Conservation (phyloP, 2,113 vertebrate species). For the Chamaetylas fuelleborni region DNA sequence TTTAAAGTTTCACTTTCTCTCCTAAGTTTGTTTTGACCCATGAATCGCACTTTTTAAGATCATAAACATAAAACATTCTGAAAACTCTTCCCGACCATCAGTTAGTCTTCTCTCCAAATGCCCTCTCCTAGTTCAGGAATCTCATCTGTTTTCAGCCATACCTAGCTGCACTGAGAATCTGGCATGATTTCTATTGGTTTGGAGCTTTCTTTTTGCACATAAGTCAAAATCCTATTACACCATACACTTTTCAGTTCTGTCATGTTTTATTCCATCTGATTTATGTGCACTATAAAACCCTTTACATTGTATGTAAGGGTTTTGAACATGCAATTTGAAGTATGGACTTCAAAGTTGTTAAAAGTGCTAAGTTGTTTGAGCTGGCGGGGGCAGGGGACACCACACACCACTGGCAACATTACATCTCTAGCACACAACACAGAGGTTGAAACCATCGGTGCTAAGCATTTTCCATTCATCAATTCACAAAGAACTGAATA, state of each 20-base stretch:
- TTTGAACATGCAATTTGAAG: background rate
- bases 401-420: rapidly evolving
- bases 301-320: rapidly evolving
- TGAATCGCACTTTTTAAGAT: rapidly evolving
- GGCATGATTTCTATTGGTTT: background rate
- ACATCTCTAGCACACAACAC: background rate
- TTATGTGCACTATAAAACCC: background rate
- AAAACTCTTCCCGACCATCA: background rate
- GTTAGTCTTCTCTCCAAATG: background rate
- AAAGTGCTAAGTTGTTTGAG: background rate
- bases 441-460: background rate
- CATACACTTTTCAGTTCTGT: background rate
- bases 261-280: background rate
- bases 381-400: background rate
- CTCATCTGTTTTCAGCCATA: background rate
- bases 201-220: background rate
- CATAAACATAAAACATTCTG: background rate
- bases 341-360: too few relatives aligned
- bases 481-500: background rate
- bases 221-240: background rate
- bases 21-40: background rate
- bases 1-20: background rate
- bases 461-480: background rate
- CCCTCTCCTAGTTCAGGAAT: background rate
- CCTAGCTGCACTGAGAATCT: background rate